Conservation (phyloP, 1,140 invertebrate genomes). For the Penaeus indicus region DNA sequence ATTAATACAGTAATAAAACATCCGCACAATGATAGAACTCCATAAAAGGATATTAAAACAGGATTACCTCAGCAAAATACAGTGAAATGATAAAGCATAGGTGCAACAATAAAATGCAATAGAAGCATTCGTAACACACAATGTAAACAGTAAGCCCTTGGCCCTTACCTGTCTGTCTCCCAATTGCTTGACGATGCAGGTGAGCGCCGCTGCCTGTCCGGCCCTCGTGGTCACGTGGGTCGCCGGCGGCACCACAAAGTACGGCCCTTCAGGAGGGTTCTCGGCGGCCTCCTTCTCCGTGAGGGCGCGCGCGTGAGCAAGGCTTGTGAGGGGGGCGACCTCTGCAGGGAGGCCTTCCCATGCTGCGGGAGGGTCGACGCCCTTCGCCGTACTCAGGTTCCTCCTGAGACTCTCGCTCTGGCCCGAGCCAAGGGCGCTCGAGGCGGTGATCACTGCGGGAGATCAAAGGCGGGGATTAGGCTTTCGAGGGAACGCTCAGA, state of each 20-base stretch:
- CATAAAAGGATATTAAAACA: too few species aligned
- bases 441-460: too few species aligned
- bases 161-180: conserved; percentile 53
- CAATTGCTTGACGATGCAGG: conserved; percentile 53
- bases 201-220: conserved; percentile 53
- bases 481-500: too few species aligned
- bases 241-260: conserved; percentile 8
- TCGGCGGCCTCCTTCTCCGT: conserved; percentile 19
- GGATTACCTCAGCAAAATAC: too few species aligned
- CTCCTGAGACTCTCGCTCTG: too few species aligned
- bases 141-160: background rate
- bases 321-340: background rate
- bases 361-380: background rate
- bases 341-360: background rate
- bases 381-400: background rate
- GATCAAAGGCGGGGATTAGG: too few species aligned
- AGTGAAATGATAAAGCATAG: too few species aligned
- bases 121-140: background rate
- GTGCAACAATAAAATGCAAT: background rate
- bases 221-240: conserved; percentile 50
- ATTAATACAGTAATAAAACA: too few species aligned
- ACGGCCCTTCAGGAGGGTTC: background rate
- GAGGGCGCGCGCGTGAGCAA: background rate
- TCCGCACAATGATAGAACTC: too few species aligned
- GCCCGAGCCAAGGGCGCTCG: too few species aligned